Evolutionary conservation across 2,797 vertebrate species (phyloP).

Genomic region (Macropodus opercularis): DNA sequence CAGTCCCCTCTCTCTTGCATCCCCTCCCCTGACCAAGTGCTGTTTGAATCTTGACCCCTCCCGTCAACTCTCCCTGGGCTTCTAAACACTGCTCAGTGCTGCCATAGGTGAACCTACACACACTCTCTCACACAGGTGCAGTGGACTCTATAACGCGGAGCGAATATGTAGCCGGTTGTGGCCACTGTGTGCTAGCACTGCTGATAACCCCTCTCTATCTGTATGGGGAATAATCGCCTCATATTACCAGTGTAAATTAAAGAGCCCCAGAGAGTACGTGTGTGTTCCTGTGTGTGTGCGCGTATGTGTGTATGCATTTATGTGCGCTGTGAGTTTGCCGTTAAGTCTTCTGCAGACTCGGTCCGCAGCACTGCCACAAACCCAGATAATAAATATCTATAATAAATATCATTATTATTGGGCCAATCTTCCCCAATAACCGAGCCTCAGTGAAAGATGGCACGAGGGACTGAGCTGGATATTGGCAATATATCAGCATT

Average conservation of each 20-base stretch:
- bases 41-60: conserved; percentile 79
- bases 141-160: conserved; percentile 60
- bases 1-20: conserved; percentile 62
- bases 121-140: conserved; percentile 31
- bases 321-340: conserved; percentile 35
- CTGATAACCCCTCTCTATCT: conserved; percentile 75
- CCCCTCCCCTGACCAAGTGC: conserved; percentile 69
- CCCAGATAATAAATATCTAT: conserved; percentile 87
- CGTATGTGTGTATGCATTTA: conserved; percentile 6
- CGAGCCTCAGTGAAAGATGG: conserved; percentile 80
- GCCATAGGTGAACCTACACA: conserved; percentile 54
- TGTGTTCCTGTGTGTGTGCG: conserved; percentile 20
- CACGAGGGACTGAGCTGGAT: conserved; percentile 81
- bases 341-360: conserved; percentile 58
- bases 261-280: conserved; percentile 63
- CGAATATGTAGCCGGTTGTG: conserved; percentile 57
- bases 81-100: conserved; percentile 66
- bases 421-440: conserved; percentile 83
- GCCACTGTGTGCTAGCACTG: conserved; percentile 55
- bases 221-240: conserved; percentile 72
- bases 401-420: conserved; percentile 89
- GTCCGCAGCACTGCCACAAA: conserved; percentile 70
- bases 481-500: conserved; percentile 91
- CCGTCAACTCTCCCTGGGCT: conserved; percentile 60
- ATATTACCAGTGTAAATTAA: conserved; percentile 79